Conservation (phyloP, 2,888 invertebrate genomes). For the Cyaniris semiargus region DNA sequence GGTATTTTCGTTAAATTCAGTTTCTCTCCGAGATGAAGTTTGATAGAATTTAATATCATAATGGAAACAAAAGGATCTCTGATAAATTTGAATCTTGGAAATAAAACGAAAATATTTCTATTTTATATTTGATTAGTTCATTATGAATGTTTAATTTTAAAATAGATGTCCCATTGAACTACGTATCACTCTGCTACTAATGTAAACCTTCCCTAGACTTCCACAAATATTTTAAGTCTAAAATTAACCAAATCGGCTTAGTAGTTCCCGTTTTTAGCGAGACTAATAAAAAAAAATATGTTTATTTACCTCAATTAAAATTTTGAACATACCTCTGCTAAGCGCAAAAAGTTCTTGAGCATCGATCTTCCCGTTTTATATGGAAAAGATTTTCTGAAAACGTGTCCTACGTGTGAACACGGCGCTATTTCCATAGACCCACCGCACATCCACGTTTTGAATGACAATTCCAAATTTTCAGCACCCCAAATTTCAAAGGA, state of each 20-base stretch:
- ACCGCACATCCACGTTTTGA: constrained; percentile 99
- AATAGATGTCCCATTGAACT: too few relatives aligned
- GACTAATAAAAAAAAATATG: too few relatives aligned
- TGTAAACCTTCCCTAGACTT: too few relatives aligned
- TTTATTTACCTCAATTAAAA: too few relatives aligned
- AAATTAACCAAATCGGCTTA: too few relatives aligned
- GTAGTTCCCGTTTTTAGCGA: too few relatives aligned
- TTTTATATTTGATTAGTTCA: too few relatives aligned
- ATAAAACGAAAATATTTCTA: too few relatives aligned
- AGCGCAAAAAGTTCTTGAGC: constrained; percentile 93
- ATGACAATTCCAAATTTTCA: constrained; percentile 97
- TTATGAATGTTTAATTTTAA: too few relatives aligned
- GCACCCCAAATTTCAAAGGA: constrained; percentile 99
- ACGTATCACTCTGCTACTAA: too few relatives aligned
- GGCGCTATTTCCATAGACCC: constrained; percentile 98
- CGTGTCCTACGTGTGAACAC: constrained; percentile 98
- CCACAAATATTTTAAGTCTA: too few relatives aligned
- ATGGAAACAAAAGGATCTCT: background rate
- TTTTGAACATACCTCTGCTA: constrained; percentile 88
- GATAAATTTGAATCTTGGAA: too few relatives aligned
- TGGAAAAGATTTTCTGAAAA: constrained; percentile 96
- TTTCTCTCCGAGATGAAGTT: background rate
- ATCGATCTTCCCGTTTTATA: constrained; percentile 95
- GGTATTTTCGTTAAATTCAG: background rate
- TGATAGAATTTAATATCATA: background rate